Percentiles rank a stretch among this genome's conserved stretches.
Conservation (phyloP, 2,797 vertebrate species). For the Telmatherina bonti region DNA sequence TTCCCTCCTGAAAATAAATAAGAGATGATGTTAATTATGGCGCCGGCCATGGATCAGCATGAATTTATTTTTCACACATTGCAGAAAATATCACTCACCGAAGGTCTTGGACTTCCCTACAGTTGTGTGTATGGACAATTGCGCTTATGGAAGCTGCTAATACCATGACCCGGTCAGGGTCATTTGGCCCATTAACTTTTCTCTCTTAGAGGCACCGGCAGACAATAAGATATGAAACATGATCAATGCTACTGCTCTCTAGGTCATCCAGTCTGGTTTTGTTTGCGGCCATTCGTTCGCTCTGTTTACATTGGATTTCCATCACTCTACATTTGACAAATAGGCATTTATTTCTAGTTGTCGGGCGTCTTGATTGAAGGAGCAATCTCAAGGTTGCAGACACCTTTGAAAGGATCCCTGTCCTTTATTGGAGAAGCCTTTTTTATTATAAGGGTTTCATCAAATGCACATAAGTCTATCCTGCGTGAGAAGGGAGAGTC, state of each 20-base stretch:
- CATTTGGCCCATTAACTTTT: constrained; percentile 47
- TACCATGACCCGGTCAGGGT: constrained; percentile 37
- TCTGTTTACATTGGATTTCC: constrained; percentile 24
- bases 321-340: constrained; percentile 47
- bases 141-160: neutral
- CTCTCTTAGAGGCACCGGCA: constrained; percentile 20
- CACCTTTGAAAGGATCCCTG: constrained; percentile 10
- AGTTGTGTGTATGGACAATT: constrained; percentile 4
- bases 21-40: constrained; percentile 1
- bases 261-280: constrained; percentile 32
- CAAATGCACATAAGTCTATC: constrained; percentile 4
- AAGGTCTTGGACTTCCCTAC: neutral
- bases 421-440: constrained; percentile 14
- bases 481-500: neutral
- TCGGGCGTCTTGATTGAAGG: constrained; percentile 40
- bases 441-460: constrained; percentile 28
- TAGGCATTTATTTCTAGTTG: constrained; percentile 32
- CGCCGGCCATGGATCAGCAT: neutral
- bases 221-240: constrained; percentile 31
- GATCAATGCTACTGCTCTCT: constrained; percentile 39
- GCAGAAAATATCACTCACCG: constrained; percentile 11
- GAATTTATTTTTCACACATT: constrained; percentile 9
- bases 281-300: constrained; percentile 31
- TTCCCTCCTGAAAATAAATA: constrained; percentile 4
- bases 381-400: constrained; percentile 46